phyloP scores from a whole-genome alignment of 2,888 invertebrate species.

The Nymphalis c-album region DNA sequence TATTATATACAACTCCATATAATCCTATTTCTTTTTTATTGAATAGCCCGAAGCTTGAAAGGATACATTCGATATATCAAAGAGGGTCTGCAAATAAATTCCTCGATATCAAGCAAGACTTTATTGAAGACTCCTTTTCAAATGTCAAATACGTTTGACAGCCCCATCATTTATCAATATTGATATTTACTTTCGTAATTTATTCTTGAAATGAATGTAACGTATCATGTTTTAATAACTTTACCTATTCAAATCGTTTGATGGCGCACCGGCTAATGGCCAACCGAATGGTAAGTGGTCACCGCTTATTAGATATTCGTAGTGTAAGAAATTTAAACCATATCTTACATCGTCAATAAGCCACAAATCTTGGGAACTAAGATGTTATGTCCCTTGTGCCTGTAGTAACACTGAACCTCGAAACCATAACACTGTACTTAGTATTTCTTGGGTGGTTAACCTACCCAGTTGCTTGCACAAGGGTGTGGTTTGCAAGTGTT shows the following conservation, averaged over 20 bases:
- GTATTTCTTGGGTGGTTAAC: no score
- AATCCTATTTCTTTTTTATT: constrained; percentile 16
- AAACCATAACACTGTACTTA: no score
- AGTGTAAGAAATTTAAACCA: no score
- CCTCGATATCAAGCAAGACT: constrained; percentile 16
- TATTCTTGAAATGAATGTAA: neutral
- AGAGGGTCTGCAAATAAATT: constrained; percentile 21
- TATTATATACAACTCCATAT: constrained; percentile 2
- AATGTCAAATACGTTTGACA: constrained; percentile 17
- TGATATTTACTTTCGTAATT: neutral
- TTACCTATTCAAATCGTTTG: neutral
- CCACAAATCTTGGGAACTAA: no score
- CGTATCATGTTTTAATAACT: neutral
- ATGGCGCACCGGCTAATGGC: no score
- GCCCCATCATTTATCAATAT: constrained; percentile 24
- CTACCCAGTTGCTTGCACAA: no score
- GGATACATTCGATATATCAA: constrained; percentile 18
- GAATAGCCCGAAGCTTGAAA: constrained; percentile 22
- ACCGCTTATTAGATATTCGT: no score
- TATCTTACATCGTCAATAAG: no score
- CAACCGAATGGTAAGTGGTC: no score
- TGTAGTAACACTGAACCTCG: no score
- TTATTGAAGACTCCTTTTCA: constrained; percentile 22
- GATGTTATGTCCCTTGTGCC: no score
- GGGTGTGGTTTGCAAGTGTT: no score